These are phyloP conservation scores for Ceyx melanurus DNA, from an alignment of 2,113 vertebrate genomes.

Conservation along the genomic window DNA sequence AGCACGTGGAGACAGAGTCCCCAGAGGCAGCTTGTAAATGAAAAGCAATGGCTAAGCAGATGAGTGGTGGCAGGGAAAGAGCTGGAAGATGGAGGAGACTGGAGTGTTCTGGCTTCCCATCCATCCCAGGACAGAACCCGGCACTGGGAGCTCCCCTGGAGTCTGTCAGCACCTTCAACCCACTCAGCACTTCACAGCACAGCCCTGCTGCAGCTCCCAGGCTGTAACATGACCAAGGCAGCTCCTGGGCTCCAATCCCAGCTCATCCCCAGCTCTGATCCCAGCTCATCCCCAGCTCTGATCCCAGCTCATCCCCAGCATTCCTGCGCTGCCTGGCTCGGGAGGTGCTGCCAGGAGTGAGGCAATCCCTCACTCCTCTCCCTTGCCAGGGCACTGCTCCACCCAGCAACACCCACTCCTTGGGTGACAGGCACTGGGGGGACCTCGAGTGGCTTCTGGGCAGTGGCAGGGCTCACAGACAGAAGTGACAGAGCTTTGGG, in stretches of 20 bases:
- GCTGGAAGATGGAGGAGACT: neutral
- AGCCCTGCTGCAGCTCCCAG: neutral
- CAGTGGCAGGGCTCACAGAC: neutral
- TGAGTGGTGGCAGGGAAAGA: neutral
- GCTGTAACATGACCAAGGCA: neutral
- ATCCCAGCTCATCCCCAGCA: neutral
- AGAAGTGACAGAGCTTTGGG: fast-evolving
- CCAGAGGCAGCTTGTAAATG: neutral
- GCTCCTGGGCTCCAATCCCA: neutral
- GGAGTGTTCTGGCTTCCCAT: neutral
- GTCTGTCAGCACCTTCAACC: conserved; percentile 19
- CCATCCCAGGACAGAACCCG: neutral
- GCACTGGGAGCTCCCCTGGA: neutral
- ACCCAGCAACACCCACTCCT: neutral
- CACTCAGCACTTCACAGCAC: neutral
- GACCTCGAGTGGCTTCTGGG: neutral
- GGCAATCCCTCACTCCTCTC: neutral
- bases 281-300: neutral
- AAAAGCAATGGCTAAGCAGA: neutral
- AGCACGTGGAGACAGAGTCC: neutral
- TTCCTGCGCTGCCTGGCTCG: neutral
- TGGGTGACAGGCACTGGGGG: neutral
- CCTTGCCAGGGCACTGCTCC: neutral
- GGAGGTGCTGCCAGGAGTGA: neutral
- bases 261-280: neutral